These are phyloP conservation scores for Leistus spinibarbis DNA, from an alignment of 2,888 invertebrate species.

Conservation along the genomic window DNA sequence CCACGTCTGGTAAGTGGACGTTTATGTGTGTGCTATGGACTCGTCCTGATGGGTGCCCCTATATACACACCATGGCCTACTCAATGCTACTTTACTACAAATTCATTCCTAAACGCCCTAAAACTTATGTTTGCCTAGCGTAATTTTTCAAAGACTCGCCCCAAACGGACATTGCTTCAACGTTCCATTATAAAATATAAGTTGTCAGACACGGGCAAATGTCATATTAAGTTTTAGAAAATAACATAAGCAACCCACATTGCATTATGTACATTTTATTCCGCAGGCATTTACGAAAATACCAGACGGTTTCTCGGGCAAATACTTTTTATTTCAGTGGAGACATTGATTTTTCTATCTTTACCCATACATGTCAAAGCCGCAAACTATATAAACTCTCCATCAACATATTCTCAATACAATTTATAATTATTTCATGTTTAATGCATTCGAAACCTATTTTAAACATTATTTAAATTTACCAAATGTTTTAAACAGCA, in stretches of 20 bases:
- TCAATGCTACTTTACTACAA: background rate
- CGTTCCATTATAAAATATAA: background rate
- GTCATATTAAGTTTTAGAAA: slow-evolving; percentile 7
- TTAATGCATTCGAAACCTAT: slow-evolving; percentile 10
- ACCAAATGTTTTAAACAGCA: background rate
- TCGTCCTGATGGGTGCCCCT: slow-evolving; percentile 42
- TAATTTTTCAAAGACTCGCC: no score
- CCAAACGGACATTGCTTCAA: background rate
- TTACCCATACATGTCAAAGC: background rate
- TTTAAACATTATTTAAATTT: background rate
- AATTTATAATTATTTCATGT: background rate
- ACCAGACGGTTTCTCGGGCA: background rate
- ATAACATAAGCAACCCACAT: slow-evolving; percentile 27
- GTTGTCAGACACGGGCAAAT: background rate
- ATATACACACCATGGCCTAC: slow-evolving; percentile 29
- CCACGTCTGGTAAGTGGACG: slow-evolving; percentile 73
- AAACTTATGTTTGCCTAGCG: background rate
- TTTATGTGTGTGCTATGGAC: slow-evolving; percentile 41
- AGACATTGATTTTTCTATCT: slow-evolving; percentile 33
- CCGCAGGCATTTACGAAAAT: background rate
- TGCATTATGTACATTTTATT: background rate
- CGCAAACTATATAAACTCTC: background rate
- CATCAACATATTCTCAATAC: background rate
- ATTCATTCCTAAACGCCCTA: background rate
- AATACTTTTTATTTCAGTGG: background rate